Percentiles rank a stretch among this genome's conserved stretches.
phyloP scores from a whole-genome alignment of 2,113 vertebrate species.

The Notechis scutatus region DNA sequence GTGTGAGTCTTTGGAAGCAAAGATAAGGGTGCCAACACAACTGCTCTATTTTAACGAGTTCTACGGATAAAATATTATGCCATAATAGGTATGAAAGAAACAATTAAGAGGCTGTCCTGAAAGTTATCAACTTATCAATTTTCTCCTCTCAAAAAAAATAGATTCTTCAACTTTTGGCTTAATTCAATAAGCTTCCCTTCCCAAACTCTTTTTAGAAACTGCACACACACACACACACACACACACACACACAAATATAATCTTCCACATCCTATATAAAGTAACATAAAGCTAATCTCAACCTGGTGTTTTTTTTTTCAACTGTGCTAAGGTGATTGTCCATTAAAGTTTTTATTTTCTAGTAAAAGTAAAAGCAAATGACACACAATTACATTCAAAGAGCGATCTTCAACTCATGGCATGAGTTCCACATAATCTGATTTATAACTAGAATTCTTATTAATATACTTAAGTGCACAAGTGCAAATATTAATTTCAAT shows the following conservation, averaged over 20 bases:
- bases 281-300: background rate
- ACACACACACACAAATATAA: no score
- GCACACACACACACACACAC: no score
- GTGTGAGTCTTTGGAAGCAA: background rate
- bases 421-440: background rate
- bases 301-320: background rate
- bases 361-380: background rate
- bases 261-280: background rate
- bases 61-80: background rate
- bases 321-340: background rate
- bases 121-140: background rate
- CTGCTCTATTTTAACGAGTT: background rate
- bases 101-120: background rate
- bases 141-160: background rate
- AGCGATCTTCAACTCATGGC: background rate
- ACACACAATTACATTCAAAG: background rate
- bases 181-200: background rate
- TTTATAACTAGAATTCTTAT: background rate
- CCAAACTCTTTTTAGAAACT: background rate
- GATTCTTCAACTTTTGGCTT: background rate
- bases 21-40: background rate
- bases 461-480: background rate
- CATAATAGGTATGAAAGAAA: background rate
- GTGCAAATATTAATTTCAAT: background rate
- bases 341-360: background rate